phyloP scores from a whole-genome alignment of 2,888 invertebrate species.

The Drosophila kuntzei region DNA sequence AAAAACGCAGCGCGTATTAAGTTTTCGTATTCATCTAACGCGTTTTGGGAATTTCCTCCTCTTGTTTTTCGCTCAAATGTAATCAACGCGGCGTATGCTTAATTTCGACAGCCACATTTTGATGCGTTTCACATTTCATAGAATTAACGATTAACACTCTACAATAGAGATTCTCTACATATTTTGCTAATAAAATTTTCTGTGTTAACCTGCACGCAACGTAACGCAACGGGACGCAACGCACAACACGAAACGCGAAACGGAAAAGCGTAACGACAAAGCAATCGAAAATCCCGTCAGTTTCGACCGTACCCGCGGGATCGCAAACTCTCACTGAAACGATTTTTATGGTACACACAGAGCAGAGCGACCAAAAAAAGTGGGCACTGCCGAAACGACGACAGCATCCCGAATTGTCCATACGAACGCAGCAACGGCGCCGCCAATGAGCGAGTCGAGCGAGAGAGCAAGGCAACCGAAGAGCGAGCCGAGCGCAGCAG shows the following conservation, averaged over 20 bases:
- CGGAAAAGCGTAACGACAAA: conserved; percentile 46
- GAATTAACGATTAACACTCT: conserved; percentile 32
- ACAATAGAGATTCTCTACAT: conserved; percentile 31
- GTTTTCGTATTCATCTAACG: conserved; percentile 25
- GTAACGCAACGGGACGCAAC: conserved; percentile 27
- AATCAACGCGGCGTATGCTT: conserved; percentile 38
- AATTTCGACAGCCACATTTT: conserved; percentile 48
- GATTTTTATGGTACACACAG: conserved; percentile 84
- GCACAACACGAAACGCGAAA: conserved; percentile 38
- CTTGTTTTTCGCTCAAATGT: conserved; percentile 21
- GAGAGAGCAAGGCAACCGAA: conserved; percentile 46
- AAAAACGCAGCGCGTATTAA: conserved; percentile 42
- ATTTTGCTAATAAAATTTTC: conserved; percentile 29
- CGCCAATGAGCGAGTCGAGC: conserved; percentile 55
- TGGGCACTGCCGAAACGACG: conserved; percentile 33
- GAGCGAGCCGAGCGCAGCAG: conserved; percentile 46
- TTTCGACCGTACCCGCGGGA: conserved; percentile 86
- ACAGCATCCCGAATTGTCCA: conserved; percentile 62
- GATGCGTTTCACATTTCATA: conserved; percentile 48
- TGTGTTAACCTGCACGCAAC: conserved; percentile 17
- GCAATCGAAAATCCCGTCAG: conserved; percentile 73
- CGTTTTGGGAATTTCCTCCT: conserved; percentile 6
- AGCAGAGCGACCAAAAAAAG: conserved; percentile 55
- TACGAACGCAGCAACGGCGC: conserved; percentile 27
- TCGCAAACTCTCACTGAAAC: conserved; percentile 86